Percentiles rank a stretch among this genome's conserved stretches.
Conservation (phyloP, 2,797 vertebrate genomes). For the Pseudotriccus pelzelni region DNA sequence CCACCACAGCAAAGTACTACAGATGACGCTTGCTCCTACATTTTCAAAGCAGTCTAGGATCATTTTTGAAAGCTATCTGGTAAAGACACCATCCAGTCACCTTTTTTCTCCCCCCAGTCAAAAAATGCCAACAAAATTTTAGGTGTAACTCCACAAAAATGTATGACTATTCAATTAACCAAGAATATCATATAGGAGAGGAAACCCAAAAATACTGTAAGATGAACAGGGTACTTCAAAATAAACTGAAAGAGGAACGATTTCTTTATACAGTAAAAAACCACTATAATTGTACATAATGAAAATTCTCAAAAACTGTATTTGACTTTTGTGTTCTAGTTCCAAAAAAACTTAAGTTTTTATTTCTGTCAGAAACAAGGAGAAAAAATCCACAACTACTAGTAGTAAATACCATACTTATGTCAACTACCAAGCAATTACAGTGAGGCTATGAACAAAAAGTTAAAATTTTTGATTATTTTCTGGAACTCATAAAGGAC, state of each 20-base stretch:
- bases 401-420: neutral
- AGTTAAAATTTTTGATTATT: neutral
- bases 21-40: neutral
- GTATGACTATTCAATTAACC: neutral
- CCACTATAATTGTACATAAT: neutral
- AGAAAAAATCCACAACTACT: neutral
- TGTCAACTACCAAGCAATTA: neutral
- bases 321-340: neutral
- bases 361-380: neutral
- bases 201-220: neutral
- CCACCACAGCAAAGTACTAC: neutral
- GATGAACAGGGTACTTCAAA: neutral
- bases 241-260: neutral
- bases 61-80: neutral
- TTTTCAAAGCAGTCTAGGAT: neutral
- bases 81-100: neutral
- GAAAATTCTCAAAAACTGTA: neutral
- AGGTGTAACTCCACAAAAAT: neutral
- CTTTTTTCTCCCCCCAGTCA: neutral
- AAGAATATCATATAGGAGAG: neutral
- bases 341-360: neutral
- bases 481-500: neutral
- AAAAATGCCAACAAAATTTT: neutral
- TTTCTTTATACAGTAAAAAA: neutral
- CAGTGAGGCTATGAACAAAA: neutral